These are phyloP conservation scores for Gambusia holbrooki DNA, from an alignment of 2,113 vertebrate genomes.

Conservation along the genomic window DNA sequence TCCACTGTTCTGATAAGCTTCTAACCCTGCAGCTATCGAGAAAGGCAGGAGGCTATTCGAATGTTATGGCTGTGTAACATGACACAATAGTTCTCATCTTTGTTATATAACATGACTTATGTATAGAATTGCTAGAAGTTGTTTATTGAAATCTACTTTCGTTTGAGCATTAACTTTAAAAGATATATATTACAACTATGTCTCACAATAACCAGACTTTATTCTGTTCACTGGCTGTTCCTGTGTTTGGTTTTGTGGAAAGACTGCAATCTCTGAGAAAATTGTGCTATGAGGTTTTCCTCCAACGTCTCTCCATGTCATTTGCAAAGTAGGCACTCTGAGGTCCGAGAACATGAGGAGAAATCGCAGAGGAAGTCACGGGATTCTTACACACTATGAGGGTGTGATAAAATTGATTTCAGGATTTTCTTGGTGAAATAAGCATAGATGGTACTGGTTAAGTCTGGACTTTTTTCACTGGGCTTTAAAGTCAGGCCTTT, in stretches of 20 bases:
- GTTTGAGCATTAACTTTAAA: neutral
- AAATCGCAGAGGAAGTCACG: no score
- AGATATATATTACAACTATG: neutral
- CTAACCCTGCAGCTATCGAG: neutral
- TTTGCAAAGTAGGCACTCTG: no score
- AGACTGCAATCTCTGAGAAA: no score
- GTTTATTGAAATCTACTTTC: no score
- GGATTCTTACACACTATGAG: no score
- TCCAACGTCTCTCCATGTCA: no score
- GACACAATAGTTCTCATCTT: neutral
- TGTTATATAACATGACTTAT: neutral
- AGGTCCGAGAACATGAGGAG: no score
- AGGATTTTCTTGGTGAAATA: no score
- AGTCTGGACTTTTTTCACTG: neutral
- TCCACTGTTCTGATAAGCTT: neutral
- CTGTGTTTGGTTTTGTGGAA: neutral
- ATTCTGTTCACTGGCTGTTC: neutral
- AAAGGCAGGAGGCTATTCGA: constrained; percentile 16
- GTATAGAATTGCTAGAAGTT: neutral
- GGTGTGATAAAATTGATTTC: no score
- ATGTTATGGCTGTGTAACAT: neutral
- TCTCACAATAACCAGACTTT: neutral
- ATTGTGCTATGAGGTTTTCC: no score
- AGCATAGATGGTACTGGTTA: no score
- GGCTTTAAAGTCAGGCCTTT: no score